phyloP scores from a whole-genome alignment of 2,797 vertebrate genomes.

The Moxostoma hubbsi region DNA sequence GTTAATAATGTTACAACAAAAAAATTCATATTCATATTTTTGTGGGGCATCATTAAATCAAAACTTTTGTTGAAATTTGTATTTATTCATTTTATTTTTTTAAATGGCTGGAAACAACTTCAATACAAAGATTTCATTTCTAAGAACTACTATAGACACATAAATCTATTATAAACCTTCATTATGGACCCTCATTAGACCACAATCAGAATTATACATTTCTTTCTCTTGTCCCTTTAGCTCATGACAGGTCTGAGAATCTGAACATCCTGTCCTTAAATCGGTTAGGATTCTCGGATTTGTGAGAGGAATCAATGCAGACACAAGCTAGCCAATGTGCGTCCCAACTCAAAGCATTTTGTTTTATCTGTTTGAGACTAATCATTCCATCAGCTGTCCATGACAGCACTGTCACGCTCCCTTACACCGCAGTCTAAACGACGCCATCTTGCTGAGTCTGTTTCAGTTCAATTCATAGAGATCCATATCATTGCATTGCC shows the following conservation, averaged over 20 bases:
- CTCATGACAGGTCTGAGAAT: not conserved
- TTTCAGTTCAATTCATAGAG: constrained; percentile 43
- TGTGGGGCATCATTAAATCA: no score
- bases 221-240: not conserved
- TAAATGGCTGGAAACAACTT: no score
- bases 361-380: constrained; percentile 60
- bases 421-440: constrained; percentile 59
- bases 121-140: no score
- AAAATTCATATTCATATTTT: no score
- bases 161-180: no score
- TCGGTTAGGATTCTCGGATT: not conserved
- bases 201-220: not conserved
- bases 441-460: constrained; percentile 56
- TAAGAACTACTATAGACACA: no score
- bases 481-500: constrained; percentile 58
- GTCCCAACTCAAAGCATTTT: not conserved
- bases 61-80: no score
- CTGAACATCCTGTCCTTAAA: not conserved
- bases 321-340: not conserved
- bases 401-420: constrained; percentile 55
- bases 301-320: not conserved
- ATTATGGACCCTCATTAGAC: no score
- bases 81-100: no score
- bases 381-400: constrained; percentile 61
- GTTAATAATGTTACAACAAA: no score